Evolutionary conservation across 1,140 invertebrate species (phyloP).

Genomic region (Coelopa frigida): DNA sequence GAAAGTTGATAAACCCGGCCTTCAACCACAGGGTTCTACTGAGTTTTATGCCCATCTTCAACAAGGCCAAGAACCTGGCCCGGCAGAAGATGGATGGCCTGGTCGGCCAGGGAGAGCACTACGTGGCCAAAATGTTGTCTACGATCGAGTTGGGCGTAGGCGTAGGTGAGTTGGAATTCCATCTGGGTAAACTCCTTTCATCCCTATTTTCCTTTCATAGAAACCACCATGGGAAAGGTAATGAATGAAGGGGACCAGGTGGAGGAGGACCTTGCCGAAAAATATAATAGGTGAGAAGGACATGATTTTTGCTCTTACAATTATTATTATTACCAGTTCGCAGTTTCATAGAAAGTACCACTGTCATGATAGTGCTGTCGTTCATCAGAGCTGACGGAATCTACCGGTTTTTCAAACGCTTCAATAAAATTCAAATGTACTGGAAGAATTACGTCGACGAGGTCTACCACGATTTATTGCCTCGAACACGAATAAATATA

Average conservation of each 20-base stretch:
- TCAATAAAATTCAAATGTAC: not conserved
- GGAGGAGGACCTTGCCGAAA: not conserved
- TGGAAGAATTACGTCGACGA: not conserved
- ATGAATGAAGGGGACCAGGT: constrained; percentile 10
- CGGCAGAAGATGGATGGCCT: no score
- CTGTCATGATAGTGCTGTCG: not conserved
- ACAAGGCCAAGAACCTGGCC: no score
- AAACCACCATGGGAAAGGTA: constrained; percentile 11
- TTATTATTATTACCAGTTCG: no score
- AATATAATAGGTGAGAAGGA: constrained; percentile 3
- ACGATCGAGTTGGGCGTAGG: no score
- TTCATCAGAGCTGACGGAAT: constrained; percentile 9
- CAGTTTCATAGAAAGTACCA: not conserved
- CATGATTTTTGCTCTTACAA: not conserved
- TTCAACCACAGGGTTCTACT: no score
- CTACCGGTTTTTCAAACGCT: not conserved
- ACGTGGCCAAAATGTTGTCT: no score
- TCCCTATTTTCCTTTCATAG: no score
- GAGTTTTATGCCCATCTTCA: no score
- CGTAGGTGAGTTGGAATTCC: no score
- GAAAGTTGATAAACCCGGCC: no score
- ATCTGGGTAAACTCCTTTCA: no score
- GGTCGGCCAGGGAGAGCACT: no score
- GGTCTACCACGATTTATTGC: constrained; percentile 2
- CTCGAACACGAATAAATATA: not conserved